These are phyloP conservation scores for Rhynchotus rufescens DNA, from an alignment of 2,797 vertebrate species.

Conservation along the genomic window DNA sequence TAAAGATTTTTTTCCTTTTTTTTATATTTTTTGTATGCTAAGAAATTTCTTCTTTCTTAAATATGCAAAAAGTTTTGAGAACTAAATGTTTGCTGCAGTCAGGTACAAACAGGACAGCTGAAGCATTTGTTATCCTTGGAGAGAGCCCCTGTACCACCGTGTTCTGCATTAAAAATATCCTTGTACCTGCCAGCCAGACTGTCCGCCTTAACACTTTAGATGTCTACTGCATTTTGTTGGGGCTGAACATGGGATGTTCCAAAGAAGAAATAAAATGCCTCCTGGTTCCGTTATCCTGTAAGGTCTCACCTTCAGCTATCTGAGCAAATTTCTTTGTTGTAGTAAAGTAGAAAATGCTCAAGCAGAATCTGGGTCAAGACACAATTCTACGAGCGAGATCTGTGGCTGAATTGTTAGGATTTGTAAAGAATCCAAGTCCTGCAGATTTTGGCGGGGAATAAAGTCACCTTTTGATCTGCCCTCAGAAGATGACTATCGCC, in stretches of 20 bases:
- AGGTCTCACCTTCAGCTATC: neutral
- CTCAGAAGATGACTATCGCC: neutral
- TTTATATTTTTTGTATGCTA: neutral
- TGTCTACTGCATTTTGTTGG: neutral
- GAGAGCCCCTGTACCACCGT: neutral
- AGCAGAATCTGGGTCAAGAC: conserved; percentile 60
- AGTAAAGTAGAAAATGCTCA: neutral
- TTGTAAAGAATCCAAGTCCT: conserved; percentile 38
- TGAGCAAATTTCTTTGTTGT: neutral
- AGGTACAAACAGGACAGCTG: conserved; percentile 30
- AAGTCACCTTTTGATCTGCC: conserved; percentile 19
- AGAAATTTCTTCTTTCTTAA: neutral
- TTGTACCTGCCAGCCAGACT: neutral
- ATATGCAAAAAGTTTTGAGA: neutral
- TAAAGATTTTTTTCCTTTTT: neutral
- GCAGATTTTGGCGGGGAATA: conserved; percentile 6
- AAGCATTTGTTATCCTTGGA: neutral
- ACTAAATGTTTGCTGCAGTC: conserved; percentile 6
- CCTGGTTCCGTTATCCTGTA: fast-evolving
- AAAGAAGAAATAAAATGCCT: neutral
- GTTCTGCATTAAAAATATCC: neutral
- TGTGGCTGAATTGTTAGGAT: conserved; percentile 1
- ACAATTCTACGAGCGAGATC: conserved; percentile 17
- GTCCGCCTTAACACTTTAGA: neutral
- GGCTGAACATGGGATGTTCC: neutral